Conservation (phyloP, 2,888 invertebrate genomes). For the Drosophila gaucha region DNA sequence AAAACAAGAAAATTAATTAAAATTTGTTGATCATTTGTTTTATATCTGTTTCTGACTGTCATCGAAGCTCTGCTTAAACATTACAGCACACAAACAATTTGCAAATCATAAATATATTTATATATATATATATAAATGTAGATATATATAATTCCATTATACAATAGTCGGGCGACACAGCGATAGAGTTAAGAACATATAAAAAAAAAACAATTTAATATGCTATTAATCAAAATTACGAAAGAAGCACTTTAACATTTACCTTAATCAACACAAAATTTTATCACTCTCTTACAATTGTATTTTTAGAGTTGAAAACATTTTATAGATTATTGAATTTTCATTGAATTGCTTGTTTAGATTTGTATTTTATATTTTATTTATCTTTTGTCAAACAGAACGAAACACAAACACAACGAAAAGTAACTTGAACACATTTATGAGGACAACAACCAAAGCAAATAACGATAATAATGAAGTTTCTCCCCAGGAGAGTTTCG, state of each 20-base stretch:
- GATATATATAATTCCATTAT: constrained; percentile 42
- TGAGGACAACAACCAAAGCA: constrained; percentile 78
- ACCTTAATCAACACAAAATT: constrained; percentile 35
- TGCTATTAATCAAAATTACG: constrained; percentile 24
- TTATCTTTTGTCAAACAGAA: constrained; percentile 44
- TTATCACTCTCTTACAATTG: constrained; percentile 20
- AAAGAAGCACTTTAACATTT: constrained; percentile 50
- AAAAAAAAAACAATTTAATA: constrained; percentile 24
- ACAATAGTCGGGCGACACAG: constrained; percentile 58
- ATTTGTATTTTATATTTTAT: constrained; percentile 20
- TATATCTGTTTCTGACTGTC: constrained; percentile 65
- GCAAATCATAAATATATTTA: constrained; percentile 56
- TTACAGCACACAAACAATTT: constrained; percentile 78
- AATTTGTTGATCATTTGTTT: constrained; percentile 59
- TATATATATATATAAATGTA: constrained; percentile 14
- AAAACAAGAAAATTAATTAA: constrained; percentile 18
- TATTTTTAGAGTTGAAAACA: constrained; percentile 11
- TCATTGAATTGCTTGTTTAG: constrained; percentile 7
- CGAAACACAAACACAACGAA: constrained; percentile 71
- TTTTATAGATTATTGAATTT: constrained; percentile 10
- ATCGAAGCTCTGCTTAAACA: constrained; percentile 83
- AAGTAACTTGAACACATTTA: constrained; percentile 70
- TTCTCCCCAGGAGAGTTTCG: constrained; percentile 42
- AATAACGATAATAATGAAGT: constrained; percentile 71
- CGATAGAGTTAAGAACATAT: constrained; percentile 43